Base-by-base conservation (phyloP, 2,888 invertebrate genomes). In the Ormyrus nitidulus region DNA sequence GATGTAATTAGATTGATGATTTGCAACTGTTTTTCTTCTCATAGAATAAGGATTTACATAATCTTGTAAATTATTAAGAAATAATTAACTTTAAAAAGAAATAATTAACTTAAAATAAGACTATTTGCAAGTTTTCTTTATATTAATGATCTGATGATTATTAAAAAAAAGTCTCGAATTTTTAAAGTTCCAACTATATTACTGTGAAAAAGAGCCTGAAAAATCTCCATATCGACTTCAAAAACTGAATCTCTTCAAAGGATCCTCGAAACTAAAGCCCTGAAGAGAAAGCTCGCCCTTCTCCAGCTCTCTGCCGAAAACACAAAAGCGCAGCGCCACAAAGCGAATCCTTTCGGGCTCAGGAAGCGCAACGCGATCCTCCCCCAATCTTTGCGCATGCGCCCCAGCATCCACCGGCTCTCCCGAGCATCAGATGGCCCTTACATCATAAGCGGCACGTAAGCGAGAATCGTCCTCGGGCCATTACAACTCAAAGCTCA, bases 381-480 rank as follows among this genome's bases (percentile, higher is more conserved):
- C 34, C 34, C 34, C 34, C 4, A 34, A 34, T 34, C 34, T 4
- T 0, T 34, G 34, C 34, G 34, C 34, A 49, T 5, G 6, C 51
- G 51, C 49, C 6, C 6, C n/a, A 49, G 11, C 49, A n/a, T 49
- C 8, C 49, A 49, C 34, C 34, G 34, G 9, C 10, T n/a, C 8
- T 2, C 59, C 34, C 7, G 13, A 34, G 64, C 64, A 64, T 73
- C 73, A 48, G 64, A 73, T 73, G 64, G 73, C 44, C 56, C 56
- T 64, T 73, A 73, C 70, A 70, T 59, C 70, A 59, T 58, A 48
- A 13, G n/a, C 58, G 8, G 10, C 34, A 34, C 2, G 34, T 34
- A 34, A 34, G 34, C 65, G n/a, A 19, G 19, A n/a, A 5, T 19
- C n/a, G 49, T 44, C 48, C 70, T 59, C 49, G 49, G 19, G 49